Base-by-base conservation (phyloP, 2,888 invertebrate genomes). In the Cephus pygmeus region DNA sequence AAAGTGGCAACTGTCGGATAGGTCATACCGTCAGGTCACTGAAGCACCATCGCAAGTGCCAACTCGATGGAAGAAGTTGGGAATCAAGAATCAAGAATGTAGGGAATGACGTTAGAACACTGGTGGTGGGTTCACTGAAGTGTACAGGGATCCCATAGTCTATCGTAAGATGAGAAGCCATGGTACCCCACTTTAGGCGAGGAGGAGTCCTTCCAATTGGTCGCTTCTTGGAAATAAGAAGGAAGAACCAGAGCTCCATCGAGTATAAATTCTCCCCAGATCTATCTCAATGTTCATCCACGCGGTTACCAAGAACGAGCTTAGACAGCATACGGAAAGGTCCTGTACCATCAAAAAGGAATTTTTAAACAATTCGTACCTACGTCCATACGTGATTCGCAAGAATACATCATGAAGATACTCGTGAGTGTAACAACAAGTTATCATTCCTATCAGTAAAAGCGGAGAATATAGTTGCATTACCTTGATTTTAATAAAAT, bases 371-470 rank as follows among this genome's bases (percentile, higher is more conserved):
- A 56, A 56, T 23, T 56, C 56, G 9, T 9, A 23, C 2, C 56
- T 56, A 56, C 56, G 6, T 23, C 9, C 56, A 4, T 56, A 23
- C 56, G 56, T 23, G 23, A 33, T 31, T 71, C 12, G 31, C 31
- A 71, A 31, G 71, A 12, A 71, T 31, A 71, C 83, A 83, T 68
- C 84, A 88, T 88, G 88, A 88, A 88, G 81, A 88, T 82, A 75
- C 77, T 88, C 77, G 88, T 88, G 86, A 88, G 88, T 88, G 85
- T 69, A 23, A 23, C 23, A 23, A 56, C 23, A 56, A 56, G 56
- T 56, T 56, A 23, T 56, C 23, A 2, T 56, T 23, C 23, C 56
- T 1, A 56, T 0, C 23, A 56, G 23, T 56, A 56, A 2, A 56
- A 56, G 56, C 23, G 23, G 1, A 9, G 0, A 56, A 56, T 9